Evolutionary conservation across 2,113 vertebrate genomes (phyloP), one percentile per base, ranked within the genome.

Genomic region (Alligator sinensis): DNA sequence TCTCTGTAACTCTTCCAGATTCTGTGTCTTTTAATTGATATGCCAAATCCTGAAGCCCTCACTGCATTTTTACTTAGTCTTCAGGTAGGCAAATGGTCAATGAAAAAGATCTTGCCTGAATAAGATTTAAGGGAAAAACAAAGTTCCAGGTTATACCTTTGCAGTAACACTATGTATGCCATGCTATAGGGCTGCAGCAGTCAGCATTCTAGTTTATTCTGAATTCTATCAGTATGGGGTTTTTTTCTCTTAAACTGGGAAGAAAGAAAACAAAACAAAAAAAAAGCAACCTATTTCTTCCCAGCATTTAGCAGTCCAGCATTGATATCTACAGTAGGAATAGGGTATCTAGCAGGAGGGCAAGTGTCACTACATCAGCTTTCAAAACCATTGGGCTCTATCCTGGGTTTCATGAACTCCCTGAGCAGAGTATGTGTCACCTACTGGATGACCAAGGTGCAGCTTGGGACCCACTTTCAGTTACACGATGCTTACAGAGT

Each of bases 161-260:
- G 62, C 21, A 88, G 27, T 86, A 75, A 47, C 47, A 47, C 47
- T 47, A 47, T 47, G 47, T 47, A 47, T 47, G 47, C 7, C 47
- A 47, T 47, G 47, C 47, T 47, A 47, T 47, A 47, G 47, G 7
- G 5, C 1, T 9, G 88, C 10, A 3, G 34, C 4, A 59, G 61
- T n/a, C 14, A 66, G 60, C 74, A 38, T 78, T 19, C 15, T 15
- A 80, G 3, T 84, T 81, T 90, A 2, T 88, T 68, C 22, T 68
- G 5, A 9, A 62, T 34, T 80, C 62, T 88, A 66, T 3, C 5
- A 72, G 66, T 60, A 9, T 0, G 55, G 19, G 9, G n/a, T n/a
- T 1, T 9, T 55, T 55, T 1, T 2, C 1, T 79, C 11, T 72
- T 1, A 13, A 3, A 11, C 1, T 2, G 47, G 6, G 27, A 60